A percentile compares a stretch with the other conserved stretches of the same genome.
Conservation (phyloP, 2,888 invertebrate species). For the Escarpia spicata region DNA sequence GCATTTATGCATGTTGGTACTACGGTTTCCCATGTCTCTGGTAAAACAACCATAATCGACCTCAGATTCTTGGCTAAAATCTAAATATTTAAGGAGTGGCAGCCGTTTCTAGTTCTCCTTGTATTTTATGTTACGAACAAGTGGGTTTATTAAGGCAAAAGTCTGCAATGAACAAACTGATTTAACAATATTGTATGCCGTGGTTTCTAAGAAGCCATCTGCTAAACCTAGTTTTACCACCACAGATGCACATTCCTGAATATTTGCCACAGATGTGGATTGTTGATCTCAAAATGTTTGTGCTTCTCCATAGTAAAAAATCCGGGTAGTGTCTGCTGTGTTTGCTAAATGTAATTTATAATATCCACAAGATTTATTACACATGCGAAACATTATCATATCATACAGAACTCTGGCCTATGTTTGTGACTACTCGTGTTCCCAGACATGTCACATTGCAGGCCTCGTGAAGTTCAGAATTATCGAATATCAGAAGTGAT, state of each 20-base stretch:
- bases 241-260: not conserved
- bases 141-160: not conserved
- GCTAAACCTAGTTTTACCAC: not conserved
- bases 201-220: not conserved
- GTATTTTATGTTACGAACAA: not conserved
- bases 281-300: not conserved
- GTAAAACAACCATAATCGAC: not conserved
- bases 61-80: not conserved
- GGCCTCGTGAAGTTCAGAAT: not conserved
- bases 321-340: not conserved
- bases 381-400: not conserved
- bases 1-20: not conserved
- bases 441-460: not conserved
- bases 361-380: not conserved
- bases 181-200: not conserved
- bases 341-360: not conserved
- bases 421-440: not conserved
- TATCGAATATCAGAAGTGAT: not conserved
- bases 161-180: not conserved
- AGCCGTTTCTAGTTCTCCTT: not conserved
- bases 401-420: not conserved
- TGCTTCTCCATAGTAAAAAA: not conserved
- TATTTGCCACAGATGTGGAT: not conserved
- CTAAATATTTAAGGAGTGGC: not conserved
- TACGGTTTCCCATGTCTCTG: not conserved